Evolutionary conservation across 2,797 vertebrate species (phyloP).

Genomic region (Pampus argenteus): DNA sequence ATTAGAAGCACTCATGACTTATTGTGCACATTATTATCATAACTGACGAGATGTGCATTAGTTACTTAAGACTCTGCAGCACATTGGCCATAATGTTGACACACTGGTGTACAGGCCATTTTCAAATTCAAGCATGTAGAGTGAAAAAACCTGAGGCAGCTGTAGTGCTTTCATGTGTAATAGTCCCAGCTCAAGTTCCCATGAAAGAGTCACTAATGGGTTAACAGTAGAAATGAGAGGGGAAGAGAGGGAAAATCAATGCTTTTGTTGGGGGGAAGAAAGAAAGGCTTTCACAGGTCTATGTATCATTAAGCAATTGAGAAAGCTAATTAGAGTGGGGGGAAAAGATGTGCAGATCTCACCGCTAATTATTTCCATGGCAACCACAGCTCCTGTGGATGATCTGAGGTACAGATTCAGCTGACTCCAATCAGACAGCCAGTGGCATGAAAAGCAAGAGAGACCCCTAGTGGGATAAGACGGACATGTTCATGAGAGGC

Average conservation of each 20-base stretch:
- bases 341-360: conserved; percentile 79
- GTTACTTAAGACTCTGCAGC: conserved; percentile 73
- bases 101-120: conserved; percentile 63
- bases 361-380: conserved; percentile 88
- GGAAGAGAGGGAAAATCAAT: conserved; percentile 82
- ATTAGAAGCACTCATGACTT: conserved; percentile 80
- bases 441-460: conserved; percentile 66
- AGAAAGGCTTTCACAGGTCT: conserved; percentile 88
- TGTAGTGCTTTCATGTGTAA: conserved; percentile 77
- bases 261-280: conserved; percentile 86
- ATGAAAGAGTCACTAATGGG: conserved; percentile 84
- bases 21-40: conserved; percentile 73
- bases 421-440: conserved; percentile 13
- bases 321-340: conserved; percentile 88
- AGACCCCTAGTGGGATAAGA: conserved; percentile 79
- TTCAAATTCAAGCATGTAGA: conserved; percentile 56
- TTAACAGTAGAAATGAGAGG: conserved; percentile 85
- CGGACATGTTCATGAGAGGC: not conserved
- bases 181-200: conserved; percentile 82
- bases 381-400: conserved; percentile 83
- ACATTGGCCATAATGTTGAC: conserved; percentile 71
- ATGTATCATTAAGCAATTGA: conserved; percentile 90
- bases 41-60: conserved; percentile 82
- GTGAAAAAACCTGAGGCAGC: conserved; percentile 73
- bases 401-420: conserved; percentile 70